Percentiles rank a stretch among this genome's conserved stretches.
Conservation (phyloP, 2,888 invertebrate species). For the Plusia festucae region DNA sequence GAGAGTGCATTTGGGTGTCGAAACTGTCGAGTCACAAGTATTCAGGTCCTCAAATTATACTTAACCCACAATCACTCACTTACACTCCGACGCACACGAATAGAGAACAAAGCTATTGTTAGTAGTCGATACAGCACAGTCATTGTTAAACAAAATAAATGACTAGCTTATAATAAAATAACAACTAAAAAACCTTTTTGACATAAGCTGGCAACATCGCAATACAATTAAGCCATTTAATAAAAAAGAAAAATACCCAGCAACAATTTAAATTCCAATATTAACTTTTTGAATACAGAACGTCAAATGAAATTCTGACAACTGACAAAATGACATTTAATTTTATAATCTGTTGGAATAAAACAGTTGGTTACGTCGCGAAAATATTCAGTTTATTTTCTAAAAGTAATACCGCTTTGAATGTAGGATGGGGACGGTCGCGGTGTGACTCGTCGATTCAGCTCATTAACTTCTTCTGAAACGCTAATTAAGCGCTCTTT, state of each 20-base stretch:
- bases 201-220: not conserved
- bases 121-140: no score
- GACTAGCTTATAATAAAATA: not conserved
- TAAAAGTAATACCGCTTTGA: slow-evolving; percentile 33
- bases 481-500: slow-evolving; percentile 80
- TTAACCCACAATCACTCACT: not conserved
- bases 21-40: slow-evolving; percentile 3
- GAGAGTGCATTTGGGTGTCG: slow-evolving; percentile 8
- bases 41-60: not conserved
- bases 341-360: slow-evolving; percentile 17
- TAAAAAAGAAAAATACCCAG: not conserved
- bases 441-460: slow-evolving; percentile 65
- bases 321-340: slow-evolving; percentile 20
- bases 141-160: no score
- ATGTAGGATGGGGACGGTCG: slow-evolving; percentile 60
- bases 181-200: not conserved
- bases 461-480: slow-evolving; percentile 79
- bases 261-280: not conserved
- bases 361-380: slow-evolving; percentile 11
- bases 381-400: slow-evolving; percentile 38
- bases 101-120: not conserved
- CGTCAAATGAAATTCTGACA: slow-evolving; percentile 21
- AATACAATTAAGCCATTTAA: not conserved
- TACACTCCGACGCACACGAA: not conserved
- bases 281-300: slow-evolving; percentile 26